These are phyloP conservation scores for Sebastes hubbsi DNA, from an alignment of 2,797 vertebrate genomes.

Conservation along the genomic window DNA sequence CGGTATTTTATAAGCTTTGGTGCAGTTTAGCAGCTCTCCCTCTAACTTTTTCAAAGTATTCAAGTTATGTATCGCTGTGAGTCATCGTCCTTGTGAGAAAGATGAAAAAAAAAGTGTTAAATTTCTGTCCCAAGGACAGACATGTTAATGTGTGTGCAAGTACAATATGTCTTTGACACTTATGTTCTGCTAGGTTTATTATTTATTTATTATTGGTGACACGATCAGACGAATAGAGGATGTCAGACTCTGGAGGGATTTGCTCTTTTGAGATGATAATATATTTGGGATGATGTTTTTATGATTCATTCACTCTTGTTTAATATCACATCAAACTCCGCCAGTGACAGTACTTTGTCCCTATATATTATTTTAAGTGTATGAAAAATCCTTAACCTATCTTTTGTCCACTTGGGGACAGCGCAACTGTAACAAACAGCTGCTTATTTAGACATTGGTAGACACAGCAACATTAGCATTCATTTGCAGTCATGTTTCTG, in stretches of 20 bases:
- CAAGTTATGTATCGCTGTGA: background rate
- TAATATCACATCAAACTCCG: background rate
- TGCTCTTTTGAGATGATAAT: background rate
- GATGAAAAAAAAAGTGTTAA: slow-evolving; percentile 11
- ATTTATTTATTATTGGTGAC: slow-evolving; percentile 11
- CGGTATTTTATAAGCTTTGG: background rate
- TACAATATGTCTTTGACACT: background rate
- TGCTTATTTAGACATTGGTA: background rate
- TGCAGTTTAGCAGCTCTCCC: background rate
- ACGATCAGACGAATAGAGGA: background rate
- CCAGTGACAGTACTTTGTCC: background rate
- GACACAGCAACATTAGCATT: background rate
- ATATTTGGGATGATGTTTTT: background rate
- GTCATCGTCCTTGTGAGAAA: slow-evolving; percentile 8
- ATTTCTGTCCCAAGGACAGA: slow-evolving; percentile 19
- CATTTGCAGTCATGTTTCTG: background rate
- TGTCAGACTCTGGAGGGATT: background rate
- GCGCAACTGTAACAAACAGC: background rate
- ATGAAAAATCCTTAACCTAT: background rate
- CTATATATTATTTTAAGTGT: background rate
- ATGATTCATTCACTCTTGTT: background rate
- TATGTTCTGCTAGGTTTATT: background rate
- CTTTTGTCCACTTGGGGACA: background rate
- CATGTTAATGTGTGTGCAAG: background rate
- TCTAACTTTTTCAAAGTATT: slow-evolving; percentile 6